phyloP scores from a whole-genome alignment of 2,888 invertebrate genomes.

The Melanchra persicariae region DNA sequence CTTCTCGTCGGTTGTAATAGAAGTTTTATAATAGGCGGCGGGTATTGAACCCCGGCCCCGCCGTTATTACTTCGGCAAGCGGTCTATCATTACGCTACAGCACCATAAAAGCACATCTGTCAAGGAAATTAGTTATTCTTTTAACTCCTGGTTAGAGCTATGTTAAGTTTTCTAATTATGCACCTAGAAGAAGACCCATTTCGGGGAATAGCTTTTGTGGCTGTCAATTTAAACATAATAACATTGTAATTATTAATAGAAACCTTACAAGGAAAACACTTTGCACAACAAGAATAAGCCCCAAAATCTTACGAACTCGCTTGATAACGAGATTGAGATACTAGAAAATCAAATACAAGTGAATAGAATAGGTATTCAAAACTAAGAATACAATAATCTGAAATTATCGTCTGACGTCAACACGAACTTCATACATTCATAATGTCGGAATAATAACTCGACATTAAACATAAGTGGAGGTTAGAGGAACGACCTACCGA shows the following conservation, averaged over 20 bases:
- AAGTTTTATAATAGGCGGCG: slow-evolving; percentile 63
- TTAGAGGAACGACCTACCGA: slow-evolving; percentile 4
- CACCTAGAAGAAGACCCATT: not conserved
- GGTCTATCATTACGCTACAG: slow-evolving; percentile 65
- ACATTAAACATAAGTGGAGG: slow-evolving; percentile 29
- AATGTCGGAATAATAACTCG: slow-evolving; percentile 31
- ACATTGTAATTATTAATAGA: not conserved
- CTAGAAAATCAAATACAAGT: not conserved
- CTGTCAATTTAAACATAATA: not conserved
- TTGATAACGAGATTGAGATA: no score
- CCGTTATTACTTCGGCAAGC: slow-evolving; percentile 61
- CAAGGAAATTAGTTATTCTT: slow-evolving; percentile 31
- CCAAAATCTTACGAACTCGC: not conserved
- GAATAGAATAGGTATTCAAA: not conserved
- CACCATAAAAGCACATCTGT: slow-evolving; percentile 41
- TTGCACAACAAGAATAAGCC: not conserved
- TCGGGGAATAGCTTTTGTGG: not conserved
- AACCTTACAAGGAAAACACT: not conserved
- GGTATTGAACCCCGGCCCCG: slow-evolving; percentile 69
- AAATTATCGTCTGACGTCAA: slow-evolving; percentile 30
- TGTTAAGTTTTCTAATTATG: no score
- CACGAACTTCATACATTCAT: slow-evolving; percentile 20
- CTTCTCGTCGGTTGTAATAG: slow-evolving; percentile 59
- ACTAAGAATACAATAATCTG: not conserved
- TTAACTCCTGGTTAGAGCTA: slow-evolving; percentile 13